Evolutionary conservation across 2,113 vertebrate genomes (phyloP).

Genomic region (Daboia siamensis): DNA sequence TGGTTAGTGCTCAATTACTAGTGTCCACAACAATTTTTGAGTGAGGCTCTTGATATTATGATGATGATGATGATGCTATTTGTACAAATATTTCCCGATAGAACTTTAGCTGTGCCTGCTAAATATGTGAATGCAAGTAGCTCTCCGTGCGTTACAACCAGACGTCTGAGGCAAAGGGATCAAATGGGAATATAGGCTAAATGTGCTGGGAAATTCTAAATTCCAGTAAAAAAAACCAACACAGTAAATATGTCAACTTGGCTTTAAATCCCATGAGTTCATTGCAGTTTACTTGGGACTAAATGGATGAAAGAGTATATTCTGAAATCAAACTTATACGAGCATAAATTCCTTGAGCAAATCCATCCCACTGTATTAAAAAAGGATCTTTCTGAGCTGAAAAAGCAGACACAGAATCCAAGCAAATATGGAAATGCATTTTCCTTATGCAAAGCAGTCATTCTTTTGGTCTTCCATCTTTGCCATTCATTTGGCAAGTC

Average conservation of each 20-base stretch:
- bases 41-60: not conserved
- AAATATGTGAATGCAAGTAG: not conserved
- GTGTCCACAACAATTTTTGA: not conserved
- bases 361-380: not conserved
- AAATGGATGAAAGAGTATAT: not conserved
- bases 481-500: not conserved
- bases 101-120: not conserved
- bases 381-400: not conserved
- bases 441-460: not conserved
- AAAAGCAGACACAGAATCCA: not conserved
- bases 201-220: not conserved
- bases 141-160: not conserved
- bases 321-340: not conserved
- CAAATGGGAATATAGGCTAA: not conserved
- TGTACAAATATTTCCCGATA: not conserved
- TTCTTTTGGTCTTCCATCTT: not conserved
- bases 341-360: not conserved
- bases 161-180: not conserved
- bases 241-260: not conserved
- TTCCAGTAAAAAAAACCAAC: not conserved
- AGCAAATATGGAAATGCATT: not conserved
- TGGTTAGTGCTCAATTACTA: not conserved
- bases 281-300: not conserved
- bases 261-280: not conserved
- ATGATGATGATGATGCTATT: not conserved